Evolutionary conservation across 2,113 vertebrate genomes (phyloP).

Genomic region (Sorex araneus): DNA sequence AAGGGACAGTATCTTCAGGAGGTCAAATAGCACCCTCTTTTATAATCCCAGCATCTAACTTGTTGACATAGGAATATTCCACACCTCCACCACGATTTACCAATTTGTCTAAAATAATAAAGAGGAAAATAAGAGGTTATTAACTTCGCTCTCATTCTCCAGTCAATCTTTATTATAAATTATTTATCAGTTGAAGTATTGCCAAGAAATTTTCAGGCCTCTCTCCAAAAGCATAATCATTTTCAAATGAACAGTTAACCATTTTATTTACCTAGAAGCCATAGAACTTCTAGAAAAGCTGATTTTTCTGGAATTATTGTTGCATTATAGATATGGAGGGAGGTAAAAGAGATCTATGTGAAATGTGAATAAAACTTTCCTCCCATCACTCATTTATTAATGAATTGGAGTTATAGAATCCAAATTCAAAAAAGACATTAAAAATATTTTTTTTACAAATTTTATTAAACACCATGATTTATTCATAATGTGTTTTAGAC

Average conservation of each 20-base stretch:
- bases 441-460: no score
- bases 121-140: constrained; percentile 71
- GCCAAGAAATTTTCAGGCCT: constrained; percentile 76
- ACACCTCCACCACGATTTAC: constrained; percentile 58
- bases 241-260: constrained; percentile 65
- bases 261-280: constrained; percentile 50
- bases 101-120: constrained; percentile 76
- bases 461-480: no score
- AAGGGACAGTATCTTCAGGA: not conserved
- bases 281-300: constrained; percentile 36
- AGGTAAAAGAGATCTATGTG: not conserved
- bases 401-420: constrained; percentile 34
- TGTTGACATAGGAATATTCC: constrained; percentile 55
- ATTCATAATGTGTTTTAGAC: no score
- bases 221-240: constrained; percentile 66
- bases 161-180: constrained; percentile 76
- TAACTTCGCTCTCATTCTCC: constrained; percentile 62
- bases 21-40: not conserved
- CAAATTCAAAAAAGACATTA: not conserved
- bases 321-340: not conserved
- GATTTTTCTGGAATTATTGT: not conserved
- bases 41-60: constrained; percentile 46
- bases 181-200: constrained; percentile 75
- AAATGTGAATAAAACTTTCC: not conserved
- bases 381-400: constrained; percentile 7